Percentiles rank a stretch among this genome's conserved stretches.
Evolutionary conservation across 2,888 invertebrate genomes (phyloP).

Genomic region (Acleris sparsana): DNA sequence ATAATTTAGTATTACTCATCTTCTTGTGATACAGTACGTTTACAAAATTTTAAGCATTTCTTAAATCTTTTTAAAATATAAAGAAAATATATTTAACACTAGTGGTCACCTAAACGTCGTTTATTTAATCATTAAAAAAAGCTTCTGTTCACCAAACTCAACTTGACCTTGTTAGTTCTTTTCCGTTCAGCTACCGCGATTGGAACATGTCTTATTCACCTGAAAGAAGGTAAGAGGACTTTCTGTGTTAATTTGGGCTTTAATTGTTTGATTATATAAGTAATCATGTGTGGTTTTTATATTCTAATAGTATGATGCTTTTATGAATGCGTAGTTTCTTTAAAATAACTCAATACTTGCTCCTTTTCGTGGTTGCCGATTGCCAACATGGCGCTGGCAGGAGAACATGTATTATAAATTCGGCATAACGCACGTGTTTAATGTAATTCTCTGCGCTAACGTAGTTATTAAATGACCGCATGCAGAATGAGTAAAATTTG

Average conservation of each 20-base stretch:
- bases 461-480: not conserved
- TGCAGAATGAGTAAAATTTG: slow-evolving; percentile 4
- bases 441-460: slow-evolving; percentile 34
- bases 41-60: slow-evolving; percentile 44
- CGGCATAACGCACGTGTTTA: slow-evolving; percentile 74
- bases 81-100: slow-evolving; percentile 45
- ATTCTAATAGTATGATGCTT: slow-evolving; percentile 27
- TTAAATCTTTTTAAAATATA: slow-evolving; percentile 61
- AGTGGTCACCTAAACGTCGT: slow-evolving; percentile 32
- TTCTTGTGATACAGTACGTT: slow-evolving; percentile 47
- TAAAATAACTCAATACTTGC: slow-evolving; percentile 53
- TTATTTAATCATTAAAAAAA: slow-evolving; percentile 54
- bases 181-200: slow-evolving; percentile 90
- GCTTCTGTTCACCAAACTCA: slow-evolving; percentile 72
- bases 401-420: slow-evolving; percentile 65
- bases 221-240: slow-evolving; percentile 90
- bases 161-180: slow-evolving; percentile 85
- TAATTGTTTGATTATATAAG: slow-evolving; percentile 49
- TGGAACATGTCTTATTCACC: slow-evolving; percentile 92
- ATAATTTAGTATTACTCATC: slow-evolving; percentile 57
- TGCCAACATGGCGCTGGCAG: slow-evolving; percentile 84
- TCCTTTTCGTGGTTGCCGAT: slow-evolving; percentile 69
- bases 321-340: slow-evolving; percentile 45
- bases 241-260: slow-evolving; percentile 55
- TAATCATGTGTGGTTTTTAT: slow-evolving; percentile 41